Conservation (phyloP, 2,113 vertebrate genomes). For the Aptenodytes patagonicus region DNA sequence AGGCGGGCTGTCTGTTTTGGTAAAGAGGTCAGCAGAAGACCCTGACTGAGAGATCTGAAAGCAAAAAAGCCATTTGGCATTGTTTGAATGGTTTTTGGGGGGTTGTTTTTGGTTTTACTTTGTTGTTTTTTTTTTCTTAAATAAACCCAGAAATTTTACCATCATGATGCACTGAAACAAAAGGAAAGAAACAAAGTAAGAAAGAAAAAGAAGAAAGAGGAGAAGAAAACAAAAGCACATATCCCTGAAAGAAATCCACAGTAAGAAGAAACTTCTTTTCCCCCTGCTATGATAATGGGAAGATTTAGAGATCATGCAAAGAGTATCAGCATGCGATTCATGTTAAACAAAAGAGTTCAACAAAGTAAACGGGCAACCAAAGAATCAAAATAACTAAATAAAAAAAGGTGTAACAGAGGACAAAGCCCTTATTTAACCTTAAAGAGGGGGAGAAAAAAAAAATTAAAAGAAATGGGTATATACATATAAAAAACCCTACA, state of each 20-base stretch:
- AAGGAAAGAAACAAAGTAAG: conserved; percentile 37
- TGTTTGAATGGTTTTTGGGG: conserved; percentile 54
- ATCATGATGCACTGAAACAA: conserved; percentile 82
- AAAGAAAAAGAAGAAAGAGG: conserved; percentile 10
- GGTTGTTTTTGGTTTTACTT: conserved; percentile 12
- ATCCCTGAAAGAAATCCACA: conserved; percentile 77
- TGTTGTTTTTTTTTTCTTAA: conserved; percentile 32
- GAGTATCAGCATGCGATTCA: conserved; percentile 75
- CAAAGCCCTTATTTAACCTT: conserved; percentile 48
- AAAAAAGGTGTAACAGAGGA: conserved; percentile 43
- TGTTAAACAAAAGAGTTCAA: conserved; percentile 74
- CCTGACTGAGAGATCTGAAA: conserved; percentile 90
- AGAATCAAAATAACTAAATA: conserved; percentile 56
- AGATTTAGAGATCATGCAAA: conserved; percentile 79
- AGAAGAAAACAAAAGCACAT: conserved; percentile 71
- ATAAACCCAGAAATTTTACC: conserved; percentile 78
- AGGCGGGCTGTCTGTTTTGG: conserved; percentile 77
- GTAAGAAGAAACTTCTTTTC: conserved; percentile 72
- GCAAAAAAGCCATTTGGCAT: conserved; percentile 83
- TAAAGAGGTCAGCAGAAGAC: conserved; percentile 80
- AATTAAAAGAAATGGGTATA: neutral
- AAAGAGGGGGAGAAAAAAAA: neutral
- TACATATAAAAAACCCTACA: neutral
- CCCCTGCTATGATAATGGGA: conserved; percentile 75
- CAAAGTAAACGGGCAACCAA: conserved; percentile 74